Evolutionary conservation across 1,140 invertebrate genomes (phyloP).

Genomic region (Oryzaephilus surinamensis): DNA sequence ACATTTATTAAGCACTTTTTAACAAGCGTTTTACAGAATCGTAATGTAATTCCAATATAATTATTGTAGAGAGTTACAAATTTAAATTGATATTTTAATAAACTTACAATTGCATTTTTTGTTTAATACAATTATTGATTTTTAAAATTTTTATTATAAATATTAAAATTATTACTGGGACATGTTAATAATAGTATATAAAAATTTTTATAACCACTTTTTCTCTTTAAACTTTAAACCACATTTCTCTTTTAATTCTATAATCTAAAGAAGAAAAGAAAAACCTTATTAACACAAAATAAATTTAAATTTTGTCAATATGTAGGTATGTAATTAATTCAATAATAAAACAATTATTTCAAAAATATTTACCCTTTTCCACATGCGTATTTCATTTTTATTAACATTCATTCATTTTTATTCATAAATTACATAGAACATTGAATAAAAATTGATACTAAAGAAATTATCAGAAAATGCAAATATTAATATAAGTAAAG

Average conservation of each 20-base stretch:
- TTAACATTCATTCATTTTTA: too few relatives aligned
- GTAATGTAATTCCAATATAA: constrained; percentile 20
- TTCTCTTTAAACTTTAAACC: too few relatives aligned
- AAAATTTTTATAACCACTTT: constrained; percentile 9
- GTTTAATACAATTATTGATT: constrained; percentile 18
- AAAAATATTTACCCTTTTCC: too few relatives aligned
- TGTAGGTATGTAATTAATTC: too few relatives aligned
- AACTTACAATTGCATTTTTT: constrained; percentile 26
- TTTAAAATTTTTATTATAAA: constrained; percentile 21
- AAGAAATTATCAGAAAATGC: too few relatives aligned
- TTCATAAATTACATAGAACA: too few relatives aligned
- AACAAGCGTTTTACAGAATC: constrained; percentile 31
- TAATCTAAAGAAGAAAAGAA: constrained; percentile 10
- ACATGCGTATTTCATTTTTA: too few relatives aligned
- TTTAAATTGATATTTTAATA: constrained; percentile 13
- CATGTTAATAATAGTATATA: constrained; percentile 6
- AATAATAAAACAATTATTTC: too few relatives aligned
- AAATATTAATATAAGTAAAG: too few relatives aligned
- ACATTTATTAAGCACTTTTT: constrained; percentile 35
- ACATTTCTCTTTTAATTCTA: too few relatives aligned
- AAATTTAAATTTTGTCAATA: too few relatives aligned
- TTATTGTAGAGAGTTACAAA: constrained; percentile 21
- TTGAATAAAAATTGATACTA: too few relatives aligned
- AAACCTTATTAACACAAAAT: constrained; percentile 15
- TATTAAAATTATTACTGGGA: constrained; percentile 16